phyloP scores from a whole-genome alignment of 2,797 vertebrate genomes.

The Eulemur coronatus region DNA sequence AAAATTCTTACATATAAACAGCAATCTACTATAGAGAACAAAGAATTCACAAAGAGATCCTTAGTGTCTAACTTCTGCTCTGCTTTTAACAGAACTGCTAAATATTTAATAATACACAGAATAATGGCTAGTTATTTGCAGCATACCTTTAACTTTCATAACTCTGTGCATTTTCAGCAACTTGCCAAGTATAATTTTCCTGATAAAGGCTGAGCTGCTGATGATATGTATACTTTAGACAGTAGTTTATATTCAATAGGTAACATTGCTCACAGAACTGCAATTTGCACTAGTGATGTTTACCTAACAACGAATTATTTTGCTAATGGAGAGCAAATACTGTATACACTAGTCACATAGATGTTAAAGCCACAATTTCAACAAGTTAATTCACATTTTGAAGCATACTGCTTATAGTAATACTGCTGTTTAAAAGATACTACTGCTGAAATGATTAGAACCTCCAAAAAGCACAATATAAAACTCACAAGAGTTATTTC shows the following conservation, averaged over 20 bases:
- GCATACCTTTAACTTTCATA: slow-evolving; percentile 3
- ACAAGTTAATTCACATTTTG: slow-evolving; percentile 78
- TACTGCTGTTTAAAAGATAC: slow-evolving; percentile 79
- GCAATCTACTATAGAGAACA: slow-evolving; percentile 77
- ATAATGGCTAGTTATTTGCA: slow-evolving; percentile 51
- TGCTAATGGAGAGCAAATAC: slow-evolving; percentile 76
- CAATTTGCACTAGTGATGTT: slow-evolving; percentile 70
- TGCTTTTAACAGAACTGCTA: slow-evolving; percentile 40
- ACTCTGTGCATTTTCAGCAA: slow-evolving; percentile 45
- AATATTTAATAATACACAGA: slow-evolving; percentile 38
- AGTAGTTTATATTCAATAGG: slow-evolving; percentile 69
- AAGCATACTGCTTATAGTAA: slow-evolving; percentile 80
- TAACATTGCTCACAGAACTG: slow-evolving; percentile 72
- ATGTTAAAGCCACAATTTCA: slow-evolving; percentile 79
- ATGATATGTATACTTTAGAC: slow-evolving; percentile 66
- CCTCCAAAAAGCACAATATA: slow-evolving; percentile 78
- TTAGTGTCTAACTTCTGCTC: slow-evolving; percentile 59
- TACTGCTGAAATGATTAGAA: slow-evolving; percentile 74
- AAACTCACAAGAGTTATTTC: slow-evolving; percentile 76
- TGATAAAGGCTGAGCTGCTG: slow-evolving; percentile 57
- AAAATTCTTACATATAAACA: slow-evolving; percentile 69
- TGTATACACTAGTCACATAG: slow-evolving; percentile 73
- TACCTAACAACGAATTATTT: slow-evolving; percentile 48
- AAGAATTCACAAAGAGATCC: slow-evolving; percentile 60
- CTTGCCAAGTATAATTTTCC: background rate